These are phyloP conservation scores for Acronicta leporina DNA, from an alignment of 2,888 invertebrate species.

Conservation along the genomic window DNA sequence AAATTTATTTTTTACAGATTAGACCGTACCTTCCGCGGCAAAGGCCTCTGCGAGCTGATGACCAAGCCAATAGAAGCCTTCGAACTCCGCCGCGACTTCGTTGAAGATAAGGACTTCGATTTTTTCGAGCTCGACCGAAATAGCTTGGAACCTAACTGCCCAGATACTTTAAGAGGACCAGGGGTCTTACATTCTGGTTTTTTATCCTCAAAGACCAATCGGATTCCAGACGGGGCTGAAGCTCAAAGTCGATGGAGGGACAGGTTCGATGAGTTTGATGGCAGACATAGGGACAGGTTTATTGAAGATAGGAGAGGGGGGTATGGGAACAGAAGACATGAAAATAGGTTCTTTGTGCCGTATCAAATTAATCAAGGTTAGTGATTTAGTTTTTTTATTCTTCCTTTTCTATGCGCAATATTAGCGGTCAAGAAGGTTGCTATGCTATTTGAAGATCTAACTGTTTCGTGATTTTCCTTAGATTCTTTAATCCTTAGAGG, in stretches of 20 bases:
- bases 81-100: constrained; percentile 90
- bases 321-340: constrained; percentile 70
- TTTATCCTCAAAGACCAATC: constrained; percentile 76
- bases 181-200: constrained; percentile 83
- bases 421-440: no score
- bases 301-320: constrained; percentile 63
- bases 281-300: constrained; percentile 62
- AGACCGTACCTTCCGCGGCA: constrained; percentile 91
- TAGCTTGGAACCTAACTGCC: constrained; percentile 90
- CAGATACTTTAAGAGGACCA: constrained; percentile 76
- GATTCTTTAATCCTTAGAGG: no score
- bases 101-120: constrained; percentile 92
- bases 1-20: constrained; percentile 82
- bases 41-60: constrained; percentile 94
- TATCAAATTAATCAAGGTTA: constrained; percentile 85
- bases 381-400: constrained; percentile 35
- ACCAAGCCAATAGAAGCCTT: constrained; percentile 92
- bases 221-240: constrained; percentile 54
- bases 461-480: no score
- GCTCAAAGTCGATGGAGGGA: constrained; percentile 63
- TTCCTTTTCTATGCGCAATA: no score
- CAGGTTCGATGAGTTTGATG: constrained; percentile 68
- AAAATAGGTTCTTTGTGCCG: constrained; percentile 84
- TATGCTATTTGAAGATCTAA: no score
- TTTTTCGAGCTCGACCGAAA: constrained; percentile 94